Evolutionary conservation across 2,888 invertebrate genomes (phyloP).

Genomic region (Blastobasis lacticolella): DNA sequence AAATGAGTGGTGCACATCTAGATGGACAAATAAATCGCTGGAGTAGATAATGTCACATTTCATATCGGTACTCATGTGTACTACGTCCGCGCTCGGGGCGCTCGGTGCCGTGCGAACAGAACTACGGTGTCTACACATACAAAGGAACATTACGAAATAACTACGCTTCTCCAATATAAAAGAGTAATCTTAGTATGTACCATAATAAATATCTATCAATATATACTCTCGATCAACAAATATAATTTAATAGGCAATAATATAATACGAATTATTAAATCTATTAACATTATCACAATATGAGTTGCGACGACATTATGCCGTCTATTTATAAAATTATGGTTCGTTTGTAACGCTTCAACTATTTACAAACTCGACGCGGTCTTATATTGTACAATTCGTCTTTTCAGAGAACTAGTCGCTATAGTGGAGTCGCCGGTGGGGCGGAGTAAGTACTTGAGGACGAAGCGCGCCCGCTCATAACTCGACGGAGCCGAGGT

Average conservation of each 20-base stretch:
- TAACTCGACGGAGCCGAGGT: slow-evolving; percentile 82
- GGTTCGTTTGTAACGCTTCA: slow-evolving; percentile 33
- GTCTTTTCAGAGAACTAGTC: slow-evolving; percentile 22
- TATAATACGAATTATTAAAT: slow-evolving; percentile 52
- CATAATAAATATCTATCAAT: slow-evolving; percentile 65
- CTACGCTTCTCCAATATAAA: slow-evolving; percentile 43
- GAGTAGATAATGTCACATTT: neutral
- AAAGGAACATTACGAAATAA: slow-evolving; percentile 37
- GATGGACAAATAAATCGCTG: no score
- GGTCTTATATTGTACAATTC: slow-evolving; percentile 30
- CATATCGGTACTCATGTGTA: slow-evolving; percentile 1
- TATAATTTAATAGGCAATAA: slow-evolving; percentile 62
- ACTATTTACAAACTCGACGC: slow-evolving; percentile 34
- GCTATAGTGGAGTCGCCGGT: neutral
- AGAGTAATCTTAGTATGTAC: slow-evolving; percentile 49
- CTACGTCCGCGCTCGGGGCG: neutral
- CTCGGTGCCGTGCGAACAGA: slow-evolving; percentile 14
- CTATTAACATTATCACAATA: slow-evolving; percentile 62
- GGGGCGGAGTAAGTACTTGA: no score
- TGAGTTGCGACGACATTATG: slow-evolving; percentile 50
- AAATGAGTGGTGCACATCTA: neutral
- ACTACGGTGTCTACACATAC: slow-evolving; percentile 30
- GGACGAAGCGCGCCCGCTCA: slow-evolving; percentile 36
- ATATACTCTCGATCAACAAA: slow-evolving; percentile 65
- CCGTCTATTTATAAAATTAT: slow-evolving; percentile 41